Base-by-base conservation (phyloP, 2,113 vertebrate genomes). In the Enhydra lutris region DNA sequence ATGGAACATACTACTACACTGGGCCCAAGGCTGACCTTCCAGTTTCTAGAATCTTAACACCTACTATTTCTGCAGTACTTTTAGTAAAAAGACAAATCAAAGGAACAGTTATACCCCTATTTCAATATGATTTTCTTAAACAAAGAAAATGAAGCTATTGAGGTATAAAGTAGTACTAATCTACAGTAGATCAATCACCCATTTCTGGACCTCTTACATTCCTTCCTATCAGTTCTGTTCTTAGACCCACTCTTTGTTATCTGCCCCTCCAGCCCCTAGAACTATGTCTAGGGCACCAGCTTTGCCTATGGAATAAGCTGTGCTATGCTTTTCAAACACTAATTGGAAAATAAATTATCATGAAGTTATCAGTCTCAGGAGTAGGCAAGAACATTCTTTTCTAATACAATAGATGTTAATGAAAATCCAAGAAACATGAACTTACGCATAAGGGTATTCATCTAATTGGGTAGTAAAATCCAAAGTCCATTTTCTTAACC, bases 31-130 rank as follows among this genome's bases (percentile, higher is more conserved):
- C 5, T 61, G 7, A 88, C 84, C 34, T 63, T 63, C 24, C 26
- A 24, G 57, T 93, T 90, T 91, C 67, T 61, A 74, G 76, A 94
- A 21, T 13, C 36, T 39, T 34, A 13, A 78, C 29, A 81, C 67
- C 47, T 89, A 55, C 36, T 96, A 80, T 61, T 87, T 91, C 69
- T 91, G 42, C 67, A 39, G 4, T 47, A 69, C 45, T 84, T 94
- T 76, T 31, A 79, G 83, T 92, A 52, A 97, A 92, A 96, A 89
- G 79, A 71, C 34, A 94, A 89, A 94, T 81, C 29, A 76, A 96
- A 45, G 50, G 55, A 80, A 52, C n/a, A 83, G 29, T 65, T 59
- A 79, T 39, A 65, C 18, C 7, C 7, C 29, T 31, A 87, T 74
- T 87, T 94, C 91, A 80, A 71, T 24, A 93, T 8, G 42, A 63